Conservation (phyloP, 2,797 vertebrate species). For the Pseudochaenichthys georgianus region DNA sequence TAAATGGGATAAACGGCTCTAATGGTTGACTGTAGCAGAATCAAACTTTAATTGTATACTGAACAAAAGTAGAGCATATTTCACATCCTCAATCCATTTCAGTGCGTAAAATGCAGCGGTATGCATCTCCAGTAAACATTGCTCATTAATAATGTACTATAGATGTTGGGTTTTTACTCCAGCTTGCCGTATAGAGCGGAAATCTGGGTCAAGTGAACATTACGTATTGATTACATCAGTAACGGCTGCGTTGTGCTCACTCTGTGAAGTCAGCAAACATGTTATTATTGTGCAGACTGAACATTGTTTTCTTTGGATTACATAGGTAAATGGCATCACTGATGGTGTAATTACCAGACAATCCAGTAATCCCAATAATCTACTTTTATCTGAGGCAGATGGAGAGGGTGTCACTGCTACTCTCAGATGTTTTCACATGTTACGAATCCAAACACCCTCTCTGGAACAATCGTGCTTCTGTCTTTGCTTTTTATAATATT, state of each 20-base stretch:
- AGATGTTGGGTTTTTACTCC: constrained; percentile 15
- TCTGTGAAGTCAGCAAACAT: constrained; percentile 64
- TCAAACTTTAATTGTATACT: neutral
- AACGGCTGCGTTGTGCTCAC: constrained; percentile 45
- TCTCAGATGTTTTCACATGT: neutral
- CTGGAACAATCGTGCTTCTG: neutral
- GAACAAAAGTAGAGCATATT: neutral
- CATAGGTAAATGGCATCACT: constrained; percentile 44
- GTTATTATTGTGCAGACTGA: constrained; percentile 42
- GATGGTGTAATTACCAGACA: constrained; percentile 54
- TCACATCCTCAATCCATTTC: neutral
- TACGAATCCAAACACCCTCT: neutral
- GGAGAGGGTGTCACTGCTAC: constrained; percentile 25
- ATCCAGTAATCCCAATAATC: constrained; percentile 74
- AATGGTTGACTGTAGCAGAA: neutral
- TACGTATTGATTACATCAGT: constrained; percentile 69
- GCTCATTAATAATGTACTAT: constrained; percentile 49
- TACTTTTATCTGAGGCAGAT: constrained; percentile 59
- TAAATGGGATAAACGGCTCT: constrained; percentile 9
- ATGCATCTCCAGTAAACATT: constrained; percentile 29
- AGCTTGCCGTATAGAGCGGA: constrained; percentile 22
- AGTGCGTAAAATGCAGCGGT: constrained; percentile 1
- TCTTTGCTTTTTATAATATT: neutral
- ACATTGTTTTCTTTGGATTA: constrained; percentile 35
- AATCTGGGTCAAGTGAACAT: constrained; percentile 69